Evolutionary conservation across 2,888 invertebrate genomes (phyloP), one percentile per base, ranked within the genome.

Genomic region (Scaptodrosophila latifasciaeformis): DNA sequence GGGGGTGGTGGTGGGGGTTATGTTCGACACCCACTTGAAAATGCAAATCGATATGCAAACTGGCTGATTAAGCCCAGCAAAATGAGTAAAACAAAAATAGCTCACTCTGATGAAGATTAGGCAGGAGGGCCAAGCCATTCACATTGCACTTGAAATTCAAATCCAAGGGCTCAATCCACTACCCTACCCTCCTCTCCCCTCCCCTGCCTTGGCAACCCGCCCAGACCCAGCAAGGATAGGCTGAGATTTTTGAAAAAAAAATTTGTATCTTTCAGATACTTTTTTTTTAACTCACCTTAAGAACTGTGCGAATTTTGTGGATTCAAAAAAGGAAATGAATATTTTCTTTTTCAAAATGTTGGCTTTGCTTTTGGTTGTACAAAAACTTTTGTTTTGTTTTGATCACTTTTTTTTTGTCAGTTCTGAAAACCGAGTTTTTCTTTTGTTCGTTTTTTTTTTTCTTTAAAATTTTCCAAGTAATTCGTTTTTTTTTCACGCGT

Each of bases 401-500:
- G n/a, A n/a, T n/a, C n/a, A 2, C 3, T 30, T 30, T 30, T 13
- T 18, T 31, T 31, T 46, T 46, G 6, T 27, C 46, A 27, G 27
- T 24, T 43, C 37, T 47, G n/a, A n/a, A n/a, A n/a, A n/a, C n/a
- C 12, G 21, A 34, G 12, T 47, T 31, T 10, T 37, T 37, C 7
- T 5, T 17, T 17, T 15, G 37, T 49, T 57, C 18, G 17, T 40
- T 29, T 12, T 42, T 45, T 42, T 15, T 53, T 46, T 13, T 48
- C 42, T 58, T 45, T 47, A 37, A 47, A 15, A 37, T n/a, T 24
- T 56, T 59, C 43, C 10, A 27, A 49, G 12, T 34, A 27, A 35
- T 10, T 35, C 21, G 17, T 37, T 50, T 29, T 30, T n/a, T 30
- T 13, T 13, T 10, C 12, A 13, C 13, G 12, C 7, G 10, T 34